A percentile compares a stretch with the other conserved stretches of the same genome.
phyloP scores from a whole-genome alignment of 2,888 invertebrate species.

The Cerastis rubricosa region DNA sequence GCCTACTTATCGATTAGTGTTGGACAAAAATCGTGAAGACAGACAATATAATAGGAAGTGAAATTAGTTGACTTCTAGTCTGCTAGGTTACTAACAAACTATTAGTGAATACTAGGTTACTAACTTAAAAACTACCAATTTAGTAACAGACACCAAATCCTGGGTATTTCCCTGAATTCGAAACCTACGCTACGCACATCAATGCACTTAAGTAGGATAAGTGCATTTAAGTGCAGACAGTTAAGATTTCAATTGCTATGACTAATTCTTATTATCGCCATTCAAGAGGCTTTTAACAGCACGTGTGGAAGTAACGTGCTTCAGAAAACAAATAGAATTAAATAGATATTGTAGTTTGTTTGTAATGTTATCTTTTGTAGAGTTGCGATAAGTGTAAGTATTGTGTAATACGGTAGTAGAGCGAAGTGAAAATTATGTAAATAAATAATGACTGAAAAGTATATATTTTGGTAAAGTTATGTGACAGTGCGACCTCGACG shows the following conservation, averaged over 20 bases:
- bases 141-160: neutral
- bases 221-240: neutral
- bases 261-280: constrained; percentile 26
- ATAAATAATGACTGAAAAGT: neutral
- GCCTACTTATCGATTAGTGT: neutral
- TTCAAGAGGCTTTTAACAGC: constrained; percentile 8
- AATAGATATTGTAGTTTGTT: neutral
- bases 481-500: too few relatives aligned
- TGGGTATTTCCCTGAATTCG: neutral
- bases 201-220: constrained; percentile 22
- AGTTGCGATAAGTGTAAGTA: neutral
- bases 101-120: neutral
- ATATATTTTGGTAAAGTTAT: too few relatives aligned
- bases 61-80: too few relatives aligned
- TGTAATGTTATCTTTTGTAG: constrained; percentile 14
- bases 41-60: neutral
- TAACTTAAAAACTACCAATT: neutral
- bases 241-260: constrained; percentile 16
- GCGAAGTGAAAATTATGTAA: neutral
- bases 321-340: constrained; percentile 19
- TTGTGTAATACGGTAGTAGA: constrained; percentile 17
- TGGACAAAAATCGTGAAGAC: neutral
- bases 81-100: neutral
- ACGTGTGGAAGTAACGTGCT: constrained; percentile 24
- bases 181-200: neutral